Conservation (phyloP, 2,888 invertebrate genomes). For the Tyria jacobaeae region DNA sequence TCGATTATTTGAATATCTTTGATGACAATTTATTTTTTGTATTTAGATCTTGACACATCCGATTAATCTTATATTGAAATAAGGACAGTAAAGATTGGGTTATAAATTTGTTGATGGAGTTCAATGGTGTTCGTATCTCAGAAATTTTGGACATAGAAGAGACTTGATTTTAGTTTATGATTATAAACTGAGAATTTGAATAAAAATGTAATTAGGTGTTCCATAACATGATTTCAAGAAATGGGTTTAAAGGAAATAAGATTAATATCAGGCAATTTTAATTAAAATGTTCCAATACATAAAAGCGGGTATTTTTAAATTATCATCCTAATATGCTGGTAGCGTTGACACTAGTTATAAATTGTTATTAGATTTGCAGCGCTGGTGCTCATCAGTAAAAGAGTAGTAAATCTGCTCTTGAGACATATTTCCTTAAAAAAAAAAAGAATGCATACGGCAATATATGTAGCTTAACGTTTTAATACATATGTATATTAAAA, state of each 20-base stretch:
- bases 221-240: constrained; percentile 5
- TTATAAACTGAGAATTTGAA: constrained; percentile 18
- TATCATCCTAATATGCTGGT: not conserved
- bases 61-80: constrained; percentile 59
- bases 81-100: constrained; percentile 45
- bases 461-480: no score
- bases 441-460: no score
- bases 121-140: constrained; percentile 20
- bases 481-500: not conserved
- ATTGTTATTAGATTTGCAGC: constrained; percentile 17
- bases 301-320: constrained; percentile 12
- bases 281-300: constrained; percentile 14
- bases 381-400: constrained; percentile 2
- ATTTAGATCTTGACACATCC: constrained; percentile 43
- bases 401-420: not conserved
- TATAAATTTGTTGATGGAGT: constrained; percentile 37
- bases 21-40: constrained; percentile 54
- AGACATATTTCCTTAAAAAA: no score
- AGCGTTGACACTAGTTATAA: constrained; percentile 13
- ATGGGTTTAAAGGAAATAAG: constrained; percentile 3
- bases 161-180: constrained; percentile 33
- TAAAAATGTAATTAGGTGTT: constrained; percentile 21
- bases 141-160: constrained; percentile 23
- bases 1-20: constrained; percentile 59
- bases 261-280: constrained; percentile 8